A percentile compares a stretch with the other conserved stretches of the same genome.
Conservation (phyloP, 2,888 invertebrate genomes). For the Harmothoe impar region DNA sequence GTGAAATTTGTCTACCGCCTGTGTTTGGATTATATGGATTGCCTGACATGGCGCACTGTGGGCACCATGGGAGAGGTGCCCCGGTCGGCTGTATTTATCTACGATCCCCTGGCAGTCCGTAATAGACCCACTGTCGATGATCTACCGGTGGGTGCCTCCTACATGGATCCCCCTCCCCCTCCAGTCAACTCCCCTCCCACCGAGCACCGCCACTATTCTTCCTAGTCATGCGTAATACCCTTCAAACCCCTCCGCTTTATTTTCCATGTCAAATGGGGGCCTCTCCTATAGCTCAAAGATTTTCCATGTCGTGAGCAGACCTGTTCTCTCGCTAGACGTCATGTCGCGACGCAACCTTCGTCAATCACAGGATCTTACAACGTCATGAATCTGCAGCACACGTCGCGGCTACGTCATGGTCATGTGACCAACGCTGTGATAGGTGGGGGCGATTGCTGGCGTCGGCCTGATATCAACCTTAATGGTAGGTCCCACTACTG, state of each 20-base stretch:
- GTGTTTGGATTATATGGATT: too few relatives aligned
- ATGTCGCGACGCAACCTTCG: background rate
- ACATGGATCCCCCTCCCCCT: background rate
- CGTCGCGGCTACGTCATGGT: too few relatives aligned
- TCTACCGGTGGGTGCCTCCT: background rate
- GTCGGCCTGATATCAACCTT: too few relatives aligned
- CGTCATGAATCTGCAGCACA: too few relatives aligned
- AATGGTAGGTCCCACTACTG: too few relatives aligned
- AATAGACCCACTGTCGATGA: background rate
- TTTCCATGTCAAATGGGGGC: slow-evolving; percentile 17
- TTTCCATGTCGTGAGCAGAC: background rate
- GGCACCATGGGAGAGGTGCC: background rate
- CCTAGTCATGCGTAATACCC: background rate
- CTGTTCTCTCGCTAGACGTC: background rate
- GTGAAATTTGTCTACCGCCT: too few relatives aligned
- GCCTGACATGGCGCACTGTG: background rate
- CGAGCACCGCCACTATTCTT: too few relatives aligned
- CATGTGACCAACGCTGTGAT: too few relatives aligned
- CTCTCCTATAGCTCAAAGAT: slow-evolving; percentile 14
- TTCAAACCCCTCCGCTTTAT: background rate
- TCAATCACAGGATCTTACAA: background rate
- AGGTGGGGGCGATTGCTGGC: too few relatives aligned
- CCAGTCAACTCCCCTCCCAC: background rate
- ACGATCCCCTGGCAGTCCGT: background rate
- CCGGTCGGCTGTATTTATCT: slow-evolving; percentile 9